Conservation (phyloP, 1,140 invertebrate genomes). For the Bilobella aurantiaca region DNA sequence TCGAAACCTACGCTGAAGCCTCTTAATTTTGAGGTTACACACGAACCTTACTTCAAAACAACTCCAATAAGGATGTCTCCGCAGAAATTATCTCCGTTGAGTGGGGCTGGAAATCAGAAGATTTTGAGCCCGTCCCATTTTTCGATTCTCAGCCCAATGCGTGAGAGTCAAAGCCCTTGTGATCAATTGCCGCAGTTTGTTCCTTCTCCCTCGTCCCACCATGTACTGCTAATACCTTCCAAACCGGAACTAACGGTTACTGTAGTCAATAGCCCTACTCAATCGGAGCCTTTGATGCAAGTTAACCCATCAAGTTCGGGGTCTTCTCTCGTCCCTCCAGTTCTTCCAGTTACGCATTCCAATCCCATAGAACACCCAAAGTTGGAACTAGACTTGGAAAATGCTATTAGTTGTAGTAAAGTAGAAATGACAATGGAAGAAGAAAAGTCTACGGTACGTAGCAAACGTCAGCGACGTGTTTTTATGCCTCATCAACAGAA, state of each 20-base stretch:
- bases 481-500: slow-evolving; percentile 18
- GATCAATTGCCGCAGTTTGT: neutral
- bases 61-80: neutral
- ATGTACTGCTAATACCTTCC: neutral
- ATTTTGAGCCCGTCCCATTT: neutral
- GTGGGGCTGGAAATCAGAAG: neutral
- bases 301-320: neutral
- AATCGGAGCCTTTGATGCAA: neutral
- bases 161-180: neutral
- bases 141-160: neutral
- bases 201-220: neutral
- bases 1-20: neutral
- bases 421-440: no score
- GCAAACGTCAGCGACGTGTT: slow-evolving; percentile 23
- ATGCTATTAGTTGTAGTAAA: no score
- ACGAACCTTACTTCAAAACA: neutral
- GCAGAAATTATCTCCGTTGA: neutral
- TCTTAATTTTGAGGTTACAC: neutral
- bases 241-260: slow-evolving; percentile 1
- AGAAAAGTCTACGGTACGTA: neutral
- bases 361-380: no score
- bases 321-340: neutral
- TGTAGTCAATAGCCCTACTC: neutral
- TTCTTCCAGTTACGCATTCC: no score
- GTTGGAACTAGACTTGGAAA: no score